A percentile compares a stretch with the other conserved stretches of the same genome.
These are phyloP conservation scores for Scolanthus callimorphus DNA, from an alignment of 92 coral and sea anemone genomes.

Conservation along the genomic window DNA sequence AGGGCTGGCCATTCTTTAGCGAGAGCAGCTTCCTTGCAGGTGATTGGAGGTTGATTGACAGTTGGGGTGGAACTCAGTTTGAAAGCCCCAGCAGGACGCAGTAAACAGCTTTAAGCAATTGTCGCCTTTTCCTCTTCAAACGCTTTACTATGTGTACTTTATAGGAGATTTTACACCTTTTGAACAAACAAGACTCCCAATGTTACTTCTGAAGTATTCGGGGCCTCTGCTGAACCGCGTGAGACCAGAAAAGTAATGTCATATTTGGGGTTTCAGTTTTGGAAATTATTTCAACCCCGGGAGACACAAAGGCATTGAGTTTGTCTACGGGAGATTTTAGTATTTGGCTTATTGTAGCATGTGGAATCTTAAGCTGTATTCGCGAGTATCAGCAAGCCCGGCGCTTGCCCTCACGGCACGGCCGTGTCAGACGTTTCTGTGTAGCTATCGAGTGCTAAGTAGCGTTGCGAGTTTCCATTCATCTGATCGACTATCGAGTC, in stretches of 20 bases:
- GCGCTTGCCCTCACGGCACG: conserved; percentile 11
- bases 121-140: conserved; percentile 37
- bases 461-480: not conserved
- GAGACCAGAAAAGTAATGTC: not conserved
- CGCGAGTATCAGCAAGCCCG: conserved; percentile 36
- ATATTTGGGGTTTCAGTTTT: conserved; percentile 16
- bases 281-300: conserved; percentile 78
- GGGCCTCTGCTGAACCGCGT: not conserved
- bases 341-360: conserved; percentile 63
- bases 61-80: conserved; percentile 83
- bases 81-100: conserved; percentile 85
- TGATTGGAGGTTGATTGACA: conserved; percentile 84
- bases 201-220: not conserved
- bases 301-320: conserved; percentile 72
- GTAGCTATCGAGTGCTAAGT: not conserved
- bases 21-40: conserved; percentile 80
- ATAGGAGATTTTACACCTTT: not conserved
- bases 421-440: too few species aligned
- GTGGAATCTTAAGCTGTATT: conserved; percentile 41
- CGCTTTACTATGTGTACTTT: conserved; percentile 1
- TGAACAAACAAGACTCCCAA: not conserved
- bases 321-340: conserved; percentile 68
- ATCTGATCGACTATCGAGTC: conserved; percentile 12
- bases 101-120: conserved; percentile 93
- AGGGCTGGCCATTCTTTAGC: conserved; percentile 45